phyloP scores from a whole-genome alignment of 2,888 invertebrate species.

The Morpho deidamia region DNA sequence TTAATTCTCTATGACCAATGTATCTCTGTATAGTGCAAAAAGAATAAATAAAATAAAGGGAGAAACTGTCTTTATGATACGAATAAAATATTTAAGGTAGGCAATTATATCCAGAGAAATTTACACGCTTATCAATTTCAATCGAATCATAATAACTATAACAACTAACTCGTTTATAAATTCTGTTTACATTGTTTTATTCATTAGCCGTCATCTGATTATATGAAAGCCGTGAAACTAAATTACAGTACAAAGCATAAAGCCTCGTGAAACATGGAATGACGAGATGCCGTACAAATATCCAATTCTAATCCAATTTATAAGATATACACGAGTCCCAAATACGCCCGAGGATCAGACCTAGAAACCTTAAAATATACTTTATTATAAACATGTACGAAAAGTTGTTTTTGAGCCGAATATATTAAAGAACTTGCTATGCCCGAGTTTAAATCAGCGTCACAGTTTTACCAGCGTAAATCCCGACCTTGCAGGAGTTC shows the following conservation, averaged over 20 bases:
- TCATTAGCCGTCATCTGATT: neutral
- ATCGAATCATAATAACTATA: neutral
- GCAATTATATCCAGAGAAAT: neutral
- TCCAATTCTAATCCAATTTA: slow-evolving; percentile 4
- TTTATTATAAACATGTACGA: too few relatives aligned
- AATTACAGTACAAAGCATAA: slow-evolving; percentile 1
- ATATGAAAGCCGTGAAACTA: slow-evolving; percentile 3
- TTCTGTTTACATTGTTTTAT: too few relatives aligned
- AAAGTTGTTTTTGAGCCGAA: too few relatives aligned
- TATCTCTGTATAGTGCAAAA: too few relatives aligned
- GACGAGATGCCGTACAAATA: slow-evolving; percentile 3
- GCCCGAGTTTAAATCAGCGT: too few relatives aligned
- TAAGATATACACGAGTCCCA: neutral
- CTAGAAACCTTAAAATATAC: neutral
- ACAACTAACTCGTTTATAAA: neutral
- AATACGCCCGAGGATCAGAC: neutral
- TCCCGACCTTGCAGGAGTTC: too few relatives aligned
- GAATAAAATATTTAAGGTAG: too few relatives aligned
- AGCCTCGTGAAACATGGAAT: slow-evolving; percentile 1
- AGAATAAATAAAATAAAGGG: too few relatives aligned
- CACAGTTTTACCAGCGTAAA: too few relatives aligned
- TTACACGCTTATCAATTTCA: neutral
- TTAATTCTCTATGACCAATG: too few relatives aligned
- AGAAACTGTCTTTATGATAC: too few relatives aligned
- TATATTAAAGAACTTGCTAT: too few relatives aligned